These are phyloP conservation scores for Melanotaenia parkinsoni DNA, from an alignment of 2,797 vertebrate species.

Conservation along the genomic window DNA sequence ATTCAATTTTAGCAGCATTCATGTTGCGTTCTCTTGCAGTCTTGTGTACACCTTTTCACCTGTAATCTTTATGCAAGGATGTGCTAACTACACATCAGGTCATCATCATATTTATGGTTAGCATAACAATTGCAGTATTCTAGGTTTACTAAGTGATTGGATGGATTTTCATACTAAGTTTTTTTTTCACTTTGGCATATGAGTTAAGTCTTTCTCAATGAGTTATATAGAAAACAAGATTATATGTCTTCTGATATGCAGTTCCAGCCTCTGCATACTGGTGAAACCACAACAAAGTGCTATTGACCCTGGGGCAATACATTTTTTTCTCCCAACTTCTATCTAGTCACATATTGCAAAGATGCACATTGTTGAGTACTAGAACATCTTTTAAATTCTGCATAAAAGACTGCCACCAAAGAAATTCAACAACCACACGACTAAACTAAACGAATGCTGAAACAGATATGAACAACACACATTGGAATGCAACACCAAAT, in stretches of 20 bases:
- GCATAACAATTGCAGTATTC: slow-evolving; percentile 1
- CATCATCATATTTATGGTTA: slow-evolving; percentile 44
- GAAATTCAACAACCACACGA: not conserved
- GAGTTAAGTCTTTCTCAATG: not conserved
- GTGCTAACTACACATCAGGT: slow-evolving; percentile 17
- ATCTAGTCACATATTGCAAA: not conserved
- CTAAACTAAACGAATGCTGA: not conserved
- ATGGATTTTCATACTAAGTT: not conserved
- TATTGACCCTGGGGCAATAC: not conserved
- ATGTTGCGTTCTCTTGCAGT: slow-evolving; percentile 66
- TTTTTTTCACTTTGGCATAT: not conserved
- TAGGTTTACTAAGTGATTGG: not conserved
- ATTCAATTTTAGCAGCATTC: slow-evolving; percentile 73
- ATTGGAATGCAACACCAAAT: not conserved
- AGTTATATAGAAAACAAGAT: not conserved
- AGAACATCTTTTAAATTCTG: not conserved
- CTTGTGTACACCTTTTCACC: slow-evolving; percentile 46
- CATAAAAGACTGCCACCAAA: not conserved
- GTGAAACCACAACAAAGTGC: not conserved
- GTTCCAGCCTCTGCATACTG: not conserved
- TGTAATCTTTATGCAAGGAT: slow-evolving; percentile 46
- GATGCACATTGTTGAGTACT: not conserved
- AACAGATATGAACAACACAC: not conserved
- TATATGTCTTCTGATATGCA: not conserved
- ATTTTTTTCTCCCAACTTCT: not conserved